These are phyloP conservation scores for Catonia carolina DNA, from an alignment of 2,888 invertebrate genomes.

Conservation along the genomic window DNA sequence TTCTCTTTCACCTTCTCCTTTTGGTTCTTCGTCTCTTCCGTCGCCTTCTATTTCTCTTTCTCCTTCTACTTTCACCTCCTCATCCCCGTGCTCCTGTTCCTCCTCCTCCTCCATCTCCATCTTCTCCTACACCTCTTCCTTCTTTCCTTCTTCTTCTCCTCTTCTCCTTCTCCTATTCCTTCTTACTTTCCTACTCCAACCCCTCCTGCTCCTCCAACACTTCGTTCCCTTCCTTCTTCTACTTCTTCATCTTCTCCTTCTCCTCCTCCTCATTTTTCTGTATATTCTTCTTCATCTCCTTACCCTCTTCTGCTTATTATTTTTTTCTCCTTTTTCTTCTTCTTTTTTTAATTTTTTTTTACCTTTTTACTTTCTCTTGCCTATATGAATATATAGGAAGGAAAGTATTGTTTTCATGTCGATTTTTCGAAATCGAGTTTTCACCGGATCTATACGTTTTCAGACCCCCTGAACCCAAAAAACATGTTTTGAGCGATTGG, in stretches of 20 bases:
- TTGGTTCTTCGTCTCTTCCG: no score
- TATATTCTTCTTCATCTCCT: not conserved
- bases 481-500: no score
- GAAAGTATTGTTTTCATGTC: no score
- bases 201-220: not conserved
- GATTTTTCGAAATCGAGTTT: no score
- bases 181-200: not conserved
- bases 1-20: no score
- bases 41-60: not conserved
- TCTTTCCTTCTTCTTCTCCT: not conserved
- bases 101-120: not conserved
- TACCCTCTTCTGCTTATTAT: not conserved
- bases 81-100: not conserved
- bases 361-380: no score
- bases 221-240: not conserved
- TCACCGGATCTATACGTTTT: no score
- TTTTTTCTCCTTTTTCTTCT: not conserved
- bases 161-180: not conserved
- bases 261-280: not conserved
- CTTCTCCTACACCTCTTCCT: not conserved
- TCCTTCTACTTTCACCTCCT: not conserved
- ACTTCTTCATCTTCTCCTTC: not conserved
- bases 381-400: no score
- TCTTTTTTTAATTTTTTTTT: no score
- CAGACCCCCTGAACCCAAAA: no score